These are phyloP conservation scores for Numenius phaeopus DNA, from an alignment of 2,797 vertebrate genomes.

Conservation along the genomic window DNA sequence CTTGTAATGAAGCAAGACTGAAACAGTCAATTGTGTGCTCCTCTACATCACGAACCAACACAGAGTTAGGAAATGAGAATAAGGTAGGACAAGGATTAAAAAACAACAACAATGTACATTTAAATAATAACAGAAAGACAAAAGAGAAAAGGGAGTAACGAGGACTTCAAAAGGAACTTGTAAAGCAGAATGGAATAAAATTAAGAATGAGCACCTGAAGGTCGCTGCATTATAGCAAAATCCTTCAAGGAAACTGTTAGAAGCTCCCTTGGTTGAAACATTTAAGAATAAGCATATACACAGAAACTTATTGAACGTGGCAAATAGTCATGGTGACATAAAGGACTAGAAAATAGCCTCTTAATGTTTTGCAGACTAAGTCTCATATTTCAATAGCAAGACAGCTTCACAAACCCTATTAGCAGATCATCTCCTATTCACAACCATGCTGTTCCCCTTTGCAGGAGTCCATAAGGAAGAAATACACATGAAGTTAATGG, in stretches of 20 bases:
- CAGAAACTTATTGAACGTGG: not conserved
- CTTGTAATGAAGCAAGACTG: not conserved
- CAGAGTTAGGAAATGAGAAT: not conserved
- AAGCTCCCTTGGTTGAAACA: not conserved
- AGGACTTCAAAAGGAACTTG: not conserved
- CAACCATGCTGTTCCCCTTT: not conserved
- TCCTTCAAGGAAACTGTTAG: not conserved
- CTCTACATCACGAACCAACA: not conserved
- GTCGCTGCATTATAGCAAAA: not conserved
- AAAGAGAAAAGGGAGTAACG: not conserved
- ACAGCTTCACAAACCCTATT: not conserved
- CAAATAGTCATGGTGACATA: not conserved
- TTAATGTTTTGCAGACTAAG: not conserved
- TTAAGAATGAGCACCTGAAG: not conserved
- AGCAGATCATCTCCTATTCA: not conserved
- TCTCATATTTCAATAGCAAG: not conserved
- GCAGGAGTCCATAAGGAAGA: not conserved
- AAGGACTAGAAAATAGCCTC: not conserved
- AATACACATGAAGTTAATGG: not conserved
- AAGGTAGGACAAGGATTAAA: not conserved
- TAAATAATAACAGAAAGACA: not conserved
- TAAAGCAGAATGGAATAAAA: not conserved
- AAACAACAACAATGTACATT: not conserved
- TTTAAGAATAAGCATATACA: not conserved
- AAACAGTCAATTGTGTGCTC: not conserved